Base-by-base conservation (phyloP, 1,140 invertebrate species). In the Helicoverpa armigera region DNA sequence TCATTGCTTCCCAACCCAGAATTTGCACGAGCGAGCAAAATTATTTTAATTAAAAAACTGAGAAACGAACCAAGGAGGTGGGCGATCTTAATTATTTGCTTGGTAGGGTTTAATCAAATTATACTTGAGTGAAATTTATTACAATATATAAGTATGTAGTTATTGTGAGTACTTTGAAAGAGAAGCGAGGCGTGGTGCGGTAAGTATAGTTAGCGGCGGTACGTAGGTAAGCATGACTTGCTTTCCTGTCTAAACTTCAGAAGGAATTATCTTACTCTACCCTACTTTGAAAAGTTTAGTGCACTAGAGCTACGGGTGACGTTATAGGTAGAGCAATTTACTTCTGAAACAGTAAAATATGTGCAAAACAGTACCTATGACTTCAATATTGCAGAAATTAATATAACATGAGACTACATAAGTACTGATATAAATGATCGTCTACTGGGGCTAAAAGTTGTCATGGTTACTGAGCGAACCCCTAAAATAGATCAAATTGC, bases 41-140 rank as follows among this genome's bases (percentile, higher is more conserved):
- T 69, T 82, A 82, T 85, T 85, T 85, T 82, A 85, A 85, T 85
- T 85, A 82, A 83, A 82, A 84, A 82, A 79, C 50, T 61, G 56
- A 53, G 77, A 18, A 63, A 76, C 16, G n/a, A 74, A 76, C 18
- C 50, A 16, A 72, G 50, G 69, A 72, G 69, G 69, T 54, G 50
- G 69, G 13, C 35, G 63, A 65, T 74, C 74, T 82, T 81, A 65
- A 74, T 75, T 82, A 75, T 82, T 76, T 79, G 18, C 77, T 31
- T n/a, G 73, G 73, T 63, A 23, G 35, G 29, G 63, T 65, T 69
- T 79, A 74, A 80, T 78, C 67, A 75, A 82, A 74, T 82, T 84
- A 80, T 77, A 54, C 16, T 51, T 23, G 43, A 79, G 75, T 79
- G 56, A 74, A 80, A 73, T 23, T 75, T 63, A 23, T 73, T 75